Conservation (phyloP, 2,888 invertebrate species). For the Pterobdella sp. region DNA sequence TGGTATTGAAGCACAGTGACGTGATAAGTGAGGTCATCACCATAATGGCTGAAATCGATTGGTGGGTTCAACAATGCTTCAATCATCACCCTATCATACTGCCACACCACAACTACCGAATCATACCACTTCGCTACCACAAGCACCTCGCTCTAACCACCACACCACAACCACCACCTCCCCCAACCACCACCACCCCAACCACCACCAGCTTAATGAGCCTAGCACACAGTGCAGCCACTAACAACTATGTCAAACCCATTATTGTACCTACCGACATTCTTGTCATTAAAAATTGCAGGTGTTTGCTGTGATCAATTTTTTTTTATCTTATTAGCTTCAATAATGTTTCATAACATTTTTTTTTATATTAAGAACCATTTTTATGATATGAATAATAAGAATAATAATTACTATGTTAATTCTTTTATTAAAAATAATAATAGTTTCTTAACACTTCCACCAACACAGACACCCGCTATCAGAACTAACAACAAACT, state of each 20-base stretch:
- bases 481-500: not conserved
- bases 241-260: conserved; percentile 62
- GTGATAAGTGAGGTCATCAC: not conserved
- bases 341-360: not conserved
- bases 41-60: not conserved
- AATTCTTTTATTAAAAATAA: not conserved
- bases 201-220: conserved; percentile 38
- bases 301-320: conserved; percentile 40
- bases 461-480: not conserved
- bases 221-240: conserved; percentile 53
- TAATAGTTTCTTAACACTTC: not conserved
- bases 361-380: not conserved
- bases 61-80: too few relatives aligned
- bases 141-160: too few relatives aligned
- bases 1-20: not conserved
- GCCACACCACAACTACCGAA: too few relatives aligned
- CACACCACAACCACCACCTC: too few relatives aligned
- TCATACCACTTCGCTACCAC: too few relatives aligned
- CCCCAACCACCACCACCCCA: too few relatives aligned
- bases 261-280: conserved; percentile 56
- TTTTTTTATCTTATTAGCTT: not conserved
- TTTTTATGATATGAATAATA: not conserved
- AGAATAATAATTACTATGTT: not conserved
- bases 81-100: too few relatives aligned
- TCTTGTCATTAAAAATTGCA: conserved; percentile 61